Percentiles rank a stretch among this genome's conserved stretches.
phyloP scores from a whole-genome alignment of 2,888 invertebrate species.

The Dorcus parallelipipedus region DNA sequence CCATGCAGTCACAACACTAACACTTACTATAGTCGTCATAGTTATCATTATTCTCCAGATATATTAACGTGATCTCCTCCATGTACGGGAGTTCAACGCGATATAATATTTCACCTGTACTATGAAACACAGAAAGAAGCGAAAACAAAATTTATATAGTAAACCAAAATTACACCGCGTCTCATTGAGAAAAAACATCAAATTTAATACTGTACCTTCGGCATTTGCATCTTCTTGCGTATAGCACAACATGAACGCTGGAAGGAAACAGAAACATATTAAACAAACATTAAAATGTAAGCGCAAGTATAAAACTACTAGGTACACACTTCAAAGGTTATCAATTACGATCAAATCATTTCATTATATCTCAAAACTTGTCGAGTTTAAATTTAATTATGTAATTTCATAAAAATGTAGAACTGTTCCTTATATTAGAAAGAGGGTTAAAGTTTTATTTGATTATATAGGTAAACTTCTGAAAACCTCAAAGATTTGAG shows the following conservation, averaged over 20 bases:
- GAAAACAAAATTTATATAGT: conserved; percentile 50
- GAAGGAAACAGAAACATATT: conserved; percentile 55
- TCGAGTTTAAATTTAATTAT: too few relatives aligned
- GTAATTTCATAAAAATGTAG: too few relatives aligned
- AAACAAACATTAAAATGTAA: not conserved
- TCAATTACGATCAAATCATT: too few relatives aligned
- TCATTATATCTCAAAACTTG: too few relatives aligned
- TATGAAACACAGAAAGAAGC: conserved; percentile 54
- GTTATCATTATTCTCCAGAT: conserved; percentile 80
- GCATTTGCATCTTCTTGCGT: conserved; percentile 87
- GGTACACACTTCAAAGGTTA: too few relatives aligned
- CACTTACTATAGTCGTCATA: conserved; percentile 60
- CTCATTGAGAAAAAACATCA: conserved; percentile 20
- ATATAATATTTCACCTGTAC: conserved; percentile 85
- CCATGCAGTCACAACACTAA: conserved; percentile 64
- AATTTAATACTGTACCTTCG: conserved; percentile 67
- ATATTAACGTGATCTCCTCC: conserved; percentile 91
- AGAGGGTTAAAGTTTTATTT: too few relatives aligned
- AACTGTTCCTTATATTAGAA: too few relatives aligned
- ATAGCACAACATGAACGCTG: conserved; percentile 94
- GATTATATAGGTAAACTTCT: too few relatives aligned
- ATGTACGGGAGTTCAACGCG: conserved; percentile 90
- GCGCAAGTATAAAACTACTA: too few relatives aligned
- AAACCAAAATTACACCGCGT: conserved; percentile 40
- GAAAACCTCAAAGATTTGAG: too few relatives aligned